phyloP scores from a whole-genome alignment of 2,113 vertebrate species.

The Electrona antarctica region DNA sequence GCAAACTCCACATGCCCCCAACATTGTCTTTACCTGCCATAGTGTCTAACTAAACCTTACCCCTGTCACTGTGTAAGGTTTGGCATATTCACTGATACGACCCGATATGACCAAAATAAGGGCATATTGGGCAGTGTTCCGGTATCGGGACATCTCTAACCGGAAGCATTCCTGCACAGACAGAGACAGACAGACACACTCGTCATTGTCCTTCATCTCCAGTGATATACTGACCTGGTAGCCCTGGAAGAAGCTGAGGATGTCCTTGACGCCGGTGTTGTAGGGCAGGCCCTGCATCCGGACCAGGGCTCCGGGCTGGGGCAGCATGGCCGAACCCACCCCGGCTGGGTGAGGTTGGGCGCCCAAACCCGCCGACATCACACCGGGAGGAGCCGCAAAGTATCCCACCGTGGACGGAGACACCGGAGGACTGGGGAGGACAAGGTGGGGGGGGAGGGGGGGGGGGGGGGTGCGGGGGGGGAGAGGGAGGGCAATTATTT shows the following conservation, averaged over 20 bases:
- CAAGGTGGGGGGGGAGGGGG: no score
- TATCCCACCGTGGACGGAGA: slow-evolving; percentile 93
- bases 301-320: slow-evolving; percentile 88
- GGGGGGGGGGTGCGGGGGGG: background rate
- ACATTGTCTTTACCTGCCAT: no score
- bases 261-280: slow-evolving; percentile 93
- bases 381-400: slow-evolving; percentile 87
- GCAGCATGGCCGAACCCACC: slow-evolving; percentile 78
- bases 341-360: slow-evolving; percentile 70
- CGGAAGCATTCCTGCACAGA: background rate
- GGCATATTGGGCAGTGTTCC: no score
- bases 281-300: slow-evolving; percentile 98
- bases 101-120: no score
- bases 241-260: slow-evolving; percentile 96
- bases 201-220: background rate
- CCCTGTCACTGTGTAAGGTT: no score
- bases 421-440: slow-evolving; percentile 86
- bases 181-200: no score
- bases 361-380: slow-evolving; percentile 84
- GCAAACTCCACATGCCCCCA: no score
- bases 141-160: no score
- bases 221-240: slow-evolving; percentile 87
- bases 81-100: no score
- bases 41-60: no score
- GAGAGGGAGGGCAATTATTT: background rate